Percentiles rank a stretch among this genome's conserved stretches.
Evolutionary conservation across 2,888 invertebrate species (phyloP).

Genomic region (Magallana nippona): DNA sequence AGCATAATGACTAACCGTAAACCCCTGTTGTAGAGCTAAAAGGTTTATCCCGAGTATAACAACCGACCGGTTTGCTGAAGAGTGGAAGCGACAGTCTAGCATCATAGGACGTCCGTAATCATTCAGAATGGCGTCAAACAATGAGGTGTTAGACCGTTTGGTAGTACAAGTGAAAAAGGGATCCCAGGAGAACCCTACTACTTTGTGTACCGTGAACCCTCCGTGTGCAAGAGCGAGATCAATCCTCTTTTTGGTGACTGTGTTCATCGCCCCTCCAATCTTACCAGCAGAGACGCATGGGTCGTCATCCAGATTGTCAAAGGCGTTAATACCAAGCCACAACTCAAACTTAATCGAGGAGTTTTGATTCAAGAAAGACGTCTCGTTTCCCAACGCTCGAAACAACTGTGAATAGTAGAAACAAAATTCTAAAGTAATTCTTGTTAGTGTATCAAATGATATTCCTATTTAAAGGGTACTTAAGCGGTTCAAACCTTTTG

Average conservation of each 20-base stretch:
- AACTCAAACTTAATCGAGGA: constrained; percentile 55
- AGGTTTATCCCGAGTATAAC: constrained; percentile 72
- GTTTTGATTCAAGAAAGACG: constrained; percentile 46
- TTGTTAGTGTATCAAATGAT: no score
- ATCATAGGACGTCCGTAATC: constrained; percentile 65
- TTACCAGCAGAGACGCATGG: constrained; percentile 66
- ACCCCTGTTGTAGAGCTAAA: constrained; percentile 63
- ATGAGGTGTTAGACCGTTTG: constrained; percentile 47
- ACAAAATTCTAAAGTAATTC: not conserved
- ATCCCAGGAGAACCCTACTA: constrained; percentile 71
- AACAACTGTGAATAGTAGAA: constrained; percentile 56
- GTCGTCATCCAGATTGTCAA: constrained; percentile 65
- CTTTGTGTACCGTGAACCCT: constrained; percentile 64
- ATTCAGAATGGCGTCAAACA: constrained; percentile 61
- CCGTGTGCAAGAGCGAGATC: constrained; percentile 66
- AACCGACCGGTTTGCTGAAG: constrained; percentile 66
- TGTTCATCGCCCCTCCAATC: constrained; percentile 53
- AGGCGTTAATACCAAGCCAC: constrained; percentile 73
- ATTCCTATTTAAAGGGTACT: no score
- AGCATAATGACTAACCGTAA: constrained; percentile 56
- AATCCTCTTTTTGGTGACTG: constrained; percentile 63
- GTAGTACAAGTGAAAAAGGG: constrained; percentile 69
- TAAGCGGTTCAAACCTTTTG: no score
- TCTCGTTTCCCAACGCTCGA: constrained; percentile 46
- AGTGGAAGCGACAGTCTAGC: constrained; percentile 70